A percentile compares a stretch with the other conserved stretches of the same genome.
Conservation (phyloP, 2,888 invertebrate species). For the Sinodicranocentrus sp. region DNA sequence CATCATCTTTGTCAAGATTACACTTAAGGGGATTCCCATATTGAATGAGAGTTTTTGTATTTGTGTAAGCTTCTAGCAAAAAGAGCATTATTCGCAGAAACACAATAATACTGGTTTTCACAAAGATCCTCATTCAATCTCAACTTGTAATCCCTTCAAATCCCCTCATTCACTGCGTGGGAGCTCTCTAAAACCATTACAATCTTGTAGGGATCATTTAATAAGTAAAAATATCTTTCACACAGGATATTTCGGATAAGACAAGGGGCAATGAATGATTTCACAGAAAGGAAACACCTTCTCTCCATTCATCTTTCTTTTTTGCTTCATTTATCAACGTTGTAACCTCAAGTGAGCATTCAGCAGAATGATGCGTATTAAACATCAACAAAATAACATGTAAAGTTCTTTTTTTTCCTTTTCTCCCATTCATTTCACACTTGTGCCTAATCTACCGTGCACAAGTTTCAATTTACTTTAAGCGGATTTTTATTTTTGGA, state of each 20-base stretch:
- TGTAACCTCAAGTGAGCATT: background rate
- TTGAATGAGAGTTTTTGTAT: conserved; percentile 7
- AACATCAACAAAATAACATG: background rate
- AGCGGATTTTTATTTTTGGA: conserved; percentile 60
- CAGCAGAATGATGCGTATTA: no score
- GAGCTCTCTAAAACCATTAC: conserved; percentile 28
- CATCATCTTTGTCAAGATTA: background rate
- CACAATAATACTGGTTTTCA: background rate
- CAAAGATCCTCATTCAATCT: background rate
- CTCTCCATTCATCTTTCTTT: background rate
- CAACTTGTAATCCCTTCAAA: conserved; percentile 50
- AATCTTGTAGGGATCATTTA: conserved; percentile 45
- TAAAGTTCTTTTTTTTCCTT: conserved; percentile 38
- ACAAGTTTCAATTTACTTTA: conserved; percentile 58
- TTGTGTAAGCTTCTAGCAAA: conserved; percentile 10
- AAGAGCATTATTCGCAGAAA: conserved; percentile 38
- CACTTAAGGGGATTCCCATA: background rate
- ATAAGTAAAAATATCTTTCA: conserved; percentile 49
- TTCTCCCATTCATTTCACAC: conserved; percentile 40
- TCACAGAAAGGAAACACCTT: conserved; percentile 27
- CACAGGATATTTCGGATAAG: background rate
- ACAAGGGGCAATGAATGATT: background rate
- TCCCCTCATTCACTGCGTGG: conserved; percentile 60
- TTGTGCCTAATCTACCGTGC: conserved; percentile 52
- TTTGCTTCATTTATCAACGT: conserved; percentile 13